Conservation (phyloP, 2,888 invertebrate genomes). For the Tiphia femorata region DNA sequence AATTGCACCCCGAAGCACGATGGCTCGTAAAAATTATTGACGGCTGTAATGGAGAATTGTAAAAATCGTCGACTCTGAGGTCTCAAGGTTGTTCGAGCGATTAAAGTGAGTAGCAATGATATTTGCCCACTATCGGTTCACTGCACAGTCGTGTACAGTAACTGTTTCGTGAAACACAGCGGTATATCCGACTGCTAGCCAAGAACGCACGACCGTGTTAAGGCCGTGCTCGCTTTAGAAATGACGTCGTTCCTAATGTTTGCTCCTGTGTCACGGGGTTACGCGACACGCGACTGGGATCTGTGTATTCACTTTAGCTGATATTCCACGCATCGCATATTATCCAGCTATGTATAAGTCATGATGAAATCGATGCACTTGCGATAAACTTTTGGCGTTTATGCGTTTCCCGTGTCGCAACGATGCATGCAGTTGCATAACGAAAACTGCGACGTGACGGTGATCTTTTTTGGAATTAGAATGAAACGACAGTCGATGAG, state of each 20-base stretch:
- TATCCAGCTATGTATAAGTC: background rate
- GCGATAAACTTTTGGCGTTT: background rate
- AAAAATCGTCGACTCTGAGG: too few relatives aligned
- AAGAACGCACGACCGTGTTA: too few relatives aligned
- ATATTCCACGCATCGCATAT: background rate
- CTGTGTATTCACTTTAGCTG: background rate
- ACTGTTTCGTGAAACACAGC: too few relatives aligned
- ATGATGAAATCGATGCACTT: background rate
- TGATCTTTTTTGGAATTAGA: background rate
- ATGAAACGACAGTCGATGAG: background rate
- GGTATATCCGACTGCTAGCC: too few relatives aligned
- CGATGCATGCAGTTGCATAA: background rate
- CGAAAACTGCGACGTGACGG: background rate
- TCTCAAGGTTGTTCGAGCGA: too few relatives aligned
- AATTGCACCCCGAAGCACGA: too few relatives aligned
- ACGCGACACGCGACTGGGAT: constrained; percentile 30
- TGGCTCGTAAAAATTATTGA: too few relatives aligned
- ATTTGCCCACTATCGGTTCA: too few relatives aligned
- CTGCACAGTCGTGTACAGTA: too few relatives aligned
- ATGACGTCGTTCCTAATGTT: background rate
- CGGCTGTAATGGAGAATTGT: too few relatives aligned
- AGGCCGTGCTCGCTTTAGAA: background rate
- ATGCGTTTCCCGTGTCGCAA: background rate
- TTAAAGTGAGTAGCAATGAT: too few relatives aligned
- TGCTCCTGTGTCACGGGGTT: constrained; percentile 26